Evolutionary conservation across 2,888 invertebrate genomes (phyloP), one percentile per base, ranked within the genome.

Genomic region (Teleiodes luculella): DNA sequence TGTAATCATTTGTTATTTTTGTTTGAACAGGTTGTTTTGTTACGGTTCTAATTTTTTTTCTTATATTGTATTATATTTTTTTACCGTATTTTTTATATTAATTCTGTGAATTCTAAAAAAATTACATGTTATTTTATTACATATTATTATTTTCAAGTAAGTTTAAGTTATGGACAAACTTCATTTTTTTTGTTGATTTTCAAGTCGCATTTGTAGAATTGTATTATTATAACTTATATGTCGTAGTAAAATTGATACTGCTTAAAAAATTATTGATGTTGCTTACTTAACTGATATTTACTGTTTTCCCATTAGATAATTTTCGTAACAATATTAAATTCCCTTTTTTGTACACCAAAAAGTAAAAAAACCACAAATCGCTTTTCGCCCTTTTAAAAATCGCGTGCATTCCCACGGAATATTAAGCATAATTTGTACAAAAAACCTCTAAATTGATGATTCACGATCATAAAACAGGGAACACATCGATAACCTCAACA

Each of bases 1-100:
- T 83, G 74, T 75, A 76, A 77, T 78, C 78, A 74, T 79, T 78
- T 73, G 63, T 78, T 76, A 66, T 67, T 72, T 65, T 65, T 56
- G 58, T 67, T 63, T 63, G n/a, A 71, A 57, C 68, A 68, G 70
- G 70, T 62, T 59, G 60, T 24, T 52, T 35, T 16, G 24, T 39
- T 45, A 28, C 35, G 24, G 24, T 14, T 6, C 2, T 3, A 58
- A 61, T 46, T n/a, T n/a, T n/a, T n/a, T n/a, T n/a, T n/a, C n/a
- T n/a, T n/a, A n/a, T n/a, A n/a, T n/a, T n/a, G n/a, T n/a, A n/a
- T n/a, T n/a, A n/a, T n/a, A n/a, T n/a, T n/a, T n/a, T n/a, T n/a
- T n/a, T n/a, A n/a, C n/a, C n/a, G n/a, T n/a, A n/a, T n/a, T n/a
- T n/a, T n/a, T n/a, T n/a, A n/a, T n/a, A n/a, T n/a, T n/a, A n/a